A percentile compares a stretch with the other conserved stretches of the same genome.
Evolutionary conservation across 1,140 invertebrate genomes (phyloP).

Genomic region (Nebria ingens): DNA sequence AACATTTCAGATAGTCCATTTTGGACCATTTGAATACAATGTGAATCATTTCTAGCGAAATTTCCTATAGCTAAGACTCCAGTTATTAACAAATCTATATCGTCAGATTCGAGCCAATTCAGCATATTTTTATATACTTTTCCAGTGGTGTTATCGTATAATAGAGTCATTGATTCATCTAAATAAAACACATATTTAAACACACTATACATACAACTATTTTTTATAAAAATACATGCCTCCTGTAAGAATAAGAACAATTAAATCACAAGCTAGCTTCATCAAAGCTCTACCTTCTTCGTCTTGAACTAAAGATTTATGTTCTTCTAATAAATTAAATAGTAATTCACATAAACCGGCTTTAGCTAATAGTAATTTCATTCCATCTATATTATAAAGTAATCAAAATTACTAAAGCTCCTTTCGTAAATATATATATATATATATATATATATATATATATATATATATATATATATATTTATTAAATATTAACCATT

Average conservation of each 20-base stretch:
- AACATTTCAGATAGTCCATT: conserved; percentile 67
- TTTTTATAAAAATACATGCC: conserved; percentile 43
- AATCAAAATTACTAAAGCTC: neutral
- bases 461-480: conserved; percentile 10
- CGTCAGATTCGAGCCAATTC: conserved; percentile 61
- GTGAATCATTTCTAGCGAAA: conserved; percentile 75
- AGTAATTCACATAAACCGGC: conserved; percentile 64
- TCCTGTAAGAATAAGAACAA: conserved; percentile 73
- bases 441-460: neutral
- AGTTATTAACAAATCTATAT: conserved; percentile 66
- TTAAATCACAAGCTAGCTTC: conserved; percentile 75
- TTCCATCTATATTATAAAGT: conserved; percentile 48
- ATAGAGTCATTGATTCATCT: conserved; percentile 79
- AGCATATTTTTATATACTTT: conserved; percentile 60
- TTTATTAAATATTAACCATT: conserved; percentile 42
- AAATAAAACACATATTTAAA: conserved; percentile 16
- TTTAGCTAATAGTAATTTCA: conserved; percentile 63
- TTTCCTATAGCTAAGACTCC: conserved; percentile 79
- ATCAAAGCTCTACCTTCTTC: conserved; percentile 60
- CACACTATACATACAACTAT: conserved; percentile 9
- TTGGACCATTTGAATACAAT: conserved; percentile 73
- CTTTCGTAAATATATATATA: neutral
- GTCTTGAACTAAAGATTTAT: conserved; percentile 45
- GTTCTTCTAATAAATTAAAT: conserved; percentile 61
- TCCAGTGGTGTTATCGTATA: conserved; percentile 62